phyloP scores from a whole-genome alignment of 2,113 vertebrate genomes.

The Xiphorhynchus elegans region DNA sequence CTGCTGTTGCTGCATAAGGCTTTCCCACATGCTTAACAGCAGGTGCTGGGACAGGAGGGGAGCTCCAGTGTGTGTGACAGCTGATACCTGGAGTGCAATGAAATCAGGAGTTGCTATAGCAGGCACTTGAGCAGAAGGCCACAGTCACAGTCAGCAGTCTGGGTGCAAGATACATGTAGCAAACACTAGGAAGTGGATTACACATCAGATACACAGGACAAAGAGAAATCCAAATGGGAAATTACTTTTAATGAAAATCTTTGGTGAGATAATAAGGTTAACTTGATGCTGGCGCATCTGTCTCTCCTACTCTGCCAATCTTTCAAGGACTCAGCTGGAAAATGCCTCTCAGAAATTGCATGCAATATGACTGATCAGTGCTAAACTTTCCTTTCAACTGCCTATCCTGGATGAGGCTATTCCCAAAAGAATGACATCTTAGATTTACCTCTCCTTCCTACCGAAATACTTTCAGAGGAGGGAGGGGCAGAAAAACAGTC shows the following conservation, averaged over 20 bases:
- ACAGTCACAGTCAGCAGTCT: background rate
- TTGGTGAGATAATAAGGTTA: background rate
- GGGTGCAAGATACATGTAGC: background rate
- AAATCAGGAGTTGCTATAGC: background rate
- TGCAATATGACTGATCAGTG: background rate
- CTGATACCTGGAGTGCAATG: background rate
- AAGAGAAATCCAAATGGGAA: constrained; percentile 34
- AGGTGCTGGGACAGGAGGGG: background rate
- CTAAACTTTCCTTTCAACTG: background rate
- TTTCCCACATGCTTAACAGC: background rate
- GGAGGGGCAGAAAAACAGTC: background rate
- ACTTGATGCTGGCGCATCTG: background rate
- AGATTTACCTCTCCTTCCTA: background rate
- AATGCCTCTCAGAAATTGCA: constrained; percentile 2
- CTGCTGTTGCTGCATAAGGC: background rate
- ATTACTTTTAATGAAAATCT: background rate
- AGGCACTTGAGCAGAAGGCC: background rate
- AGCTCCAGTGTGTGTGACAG: background rate
- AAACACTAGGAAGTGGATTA: background rate
- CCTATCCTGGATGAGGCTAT: background rate
- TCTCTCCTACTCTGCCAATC: background rate
- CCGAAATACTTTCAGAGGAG: background rate
- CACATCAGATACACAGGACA: background rate
- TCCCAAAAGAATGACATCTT: background rate
- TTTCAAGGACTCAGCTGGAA: constrained; percentile 18